Conservation (phyloP, 2,797 vertebrate genomes). For the Mus spretus region DNA sequence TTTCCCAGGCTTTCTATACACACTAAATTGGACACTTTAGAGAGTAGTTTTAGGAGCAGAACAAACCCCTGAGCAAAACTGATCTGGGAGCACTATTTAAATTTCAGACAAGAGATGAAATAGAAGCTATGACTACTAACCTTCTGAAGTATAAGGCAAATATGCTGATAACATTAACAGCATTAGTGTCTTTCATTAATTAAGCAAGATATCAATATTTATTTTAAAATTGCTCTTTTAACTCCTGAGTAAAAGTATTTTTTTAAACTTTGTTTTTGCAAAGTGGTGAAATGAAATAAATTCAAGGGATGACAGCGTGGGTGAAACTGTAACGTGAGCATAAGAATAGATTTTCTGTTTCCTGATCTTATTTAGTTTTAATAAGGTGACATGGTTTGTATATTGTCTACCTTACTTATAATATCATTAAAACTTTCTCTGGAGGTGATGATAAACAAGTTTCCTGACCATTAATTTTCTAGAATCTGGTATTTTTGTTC, state of each 20-base stretch:
- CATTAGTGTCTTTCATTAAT: background rate
- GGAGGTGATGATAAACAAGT: slow-evolving; percentile 37
- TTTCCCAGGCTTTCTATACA: background rate
- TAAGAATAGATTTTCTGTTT: slow-evolving; percentile 48
- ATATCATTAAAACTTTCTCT: slow-evolving; percentile 15
- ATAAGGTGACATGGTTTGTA: slow-evolving; percentile 17
- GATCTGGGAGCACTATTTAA: background rate
- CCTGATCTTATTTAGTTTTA: slow-evolving; percentile 68
- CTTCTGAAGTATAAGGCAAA: background rate
- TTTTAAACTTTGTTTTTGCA: slow-evolving; percentile 18
- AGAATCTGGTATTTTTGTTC: slow-evolving; percentile 61
- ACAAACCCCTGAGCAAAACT: background rate
- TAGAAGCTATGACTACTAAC: background rate
- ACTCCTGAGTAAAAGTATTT: background rate
- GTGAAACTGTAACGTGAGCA: background rate
- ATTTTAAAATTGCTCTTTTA: background rate
- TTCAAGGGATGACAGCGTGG: slow-evolving; percentile 33
- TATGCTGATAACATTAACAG: background rate
- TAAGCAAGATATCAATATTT: slow-evolving; percentile 32
- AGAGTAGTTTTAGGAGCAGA: background rate
- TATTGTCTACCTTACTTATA: slow-evolving; percentile 35
- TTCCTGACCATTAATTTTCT: slow-evolving; percentile 60
- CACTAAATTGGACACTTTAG: background rate
- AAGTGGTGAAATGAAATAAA: background rate
- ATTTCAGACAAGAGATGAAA: background rate